A percentile compares a stretch with the other conserved stretches of the same genome.
phyloP scores from a whole-genome alignment of 2,888 invertebrate species.

The Sarcophaga variegata region DNA sequence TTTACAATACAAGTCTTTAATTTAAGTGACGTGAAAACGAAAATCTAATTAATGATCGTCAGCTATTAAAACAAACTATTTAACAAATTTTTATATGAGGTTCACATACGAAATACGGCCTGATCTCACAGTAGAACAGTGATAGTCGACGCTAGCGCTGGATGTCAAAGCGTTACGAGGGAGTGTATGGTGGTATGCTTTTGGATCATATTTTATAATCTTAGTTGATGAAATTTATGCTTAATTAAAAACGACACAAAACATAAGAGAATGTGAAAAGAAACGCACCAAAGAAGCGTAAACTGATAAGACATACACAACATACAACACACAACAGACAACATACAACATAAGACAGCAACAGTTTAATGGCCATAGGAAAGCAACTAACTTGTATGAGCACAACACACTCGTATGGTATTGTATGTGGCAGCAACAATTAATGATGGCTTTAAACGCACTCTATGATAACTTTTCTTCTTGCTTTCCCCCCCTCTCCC shows the following conservation, averaged over 20 bases:
- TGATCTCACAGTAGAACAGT: constrained; percentile 1
- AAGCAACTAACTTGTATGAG: neutral
- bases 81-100: constrained; percentile 16
- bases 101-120: constrained; percentile 21
- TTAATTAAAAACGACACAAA: constrained; percentile 80
- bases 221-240: constrained; percentile 80
- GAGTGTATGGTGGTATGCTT: constrained; percentile 55
- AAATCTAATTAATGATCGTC: constrained; percentile 19
- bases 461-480: constrained; percentile 63
- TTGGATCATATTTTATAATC: constrained; percentile 71
- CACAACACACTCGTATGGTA: constrained; percentile 18
- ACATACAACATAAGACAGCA: constrained; percentile 9
- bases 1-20: neutral
- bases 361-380: constrained; percentile 20
- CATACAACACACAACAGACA: constrained; percentile 9
- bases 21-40: constrained; percentile 1
- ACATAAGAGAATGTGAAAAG: constrained; percentile 60
- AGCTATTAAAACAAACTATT: neutral
- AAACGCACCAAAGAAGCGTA: constrained; percentile 66
- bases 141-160: constrained; percentile 30
- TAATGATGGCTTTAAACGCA: constrained; percentile 70
- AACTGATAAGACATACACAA: constrained; percentile 49
- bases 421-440: constrained; percentile 59
- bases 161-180: constrained; percentile 48
- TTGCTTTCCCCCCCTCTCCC: neutral